Percentiles rank a stretch among this genome's conserved stretches.
phyloP scores from a whole-genome alignment of 92 coral and sea anemone species.

The Epizoanthus illoricatus region DNA sequence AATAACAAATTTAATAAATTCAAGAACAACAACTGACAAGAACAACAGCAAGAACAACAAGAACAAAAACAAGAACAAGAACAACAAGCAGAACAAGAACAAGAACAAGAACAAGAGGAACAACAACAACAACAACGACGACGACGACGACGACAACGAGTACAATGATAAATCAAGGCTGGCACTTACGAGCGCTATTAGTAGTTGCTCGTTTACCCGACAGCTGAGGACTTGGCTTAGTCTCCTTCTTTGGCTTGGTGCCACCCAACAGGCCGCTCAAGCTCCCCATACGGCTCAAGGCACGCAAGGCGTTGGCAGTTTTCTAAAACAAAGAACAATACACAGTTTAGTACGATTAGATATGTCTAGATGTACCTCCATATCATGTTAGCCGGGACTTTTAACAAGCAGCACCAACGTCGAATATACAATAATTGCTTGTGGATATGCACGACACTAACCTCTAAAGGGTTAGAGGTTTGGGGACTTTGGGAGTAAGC shows the following conservation, averaged over 20 bases:
- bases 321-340: conserved; percentile 57
- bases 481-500: no score
- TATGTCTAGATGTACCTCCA: no score
- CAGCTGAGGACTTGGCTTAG: conserved; percentile 36
- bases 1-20: no score
- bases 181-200: conserved; percentile 30
- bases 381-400: no score
- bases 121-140: neutral
- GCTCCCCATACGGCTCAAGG: conserved; percentile 89
- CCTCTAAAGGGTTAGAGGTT: no score
- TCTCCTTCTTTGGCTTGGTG: conserved; percentile 39
- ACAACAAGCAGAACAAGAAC: neutral
- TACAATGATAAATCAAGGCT: neutral
- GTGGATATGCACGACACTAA: no score
- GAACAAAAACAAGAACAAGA: neutral
- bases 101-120: neutral
- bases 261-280: conserved; percentile 78
- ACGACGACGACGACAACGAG: neutral
- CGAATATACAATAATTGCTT: no score
- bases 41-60: neutral
- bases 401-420: no score
- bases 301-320: conserved; percentile 97
- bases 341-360: neutral
- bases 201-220: conserved; percentile 39
- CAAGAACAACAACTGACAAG: neutral